Conservation (phyloP, 2,888 invertebrate genomes). For the Drosophila quinaria region DNA sequence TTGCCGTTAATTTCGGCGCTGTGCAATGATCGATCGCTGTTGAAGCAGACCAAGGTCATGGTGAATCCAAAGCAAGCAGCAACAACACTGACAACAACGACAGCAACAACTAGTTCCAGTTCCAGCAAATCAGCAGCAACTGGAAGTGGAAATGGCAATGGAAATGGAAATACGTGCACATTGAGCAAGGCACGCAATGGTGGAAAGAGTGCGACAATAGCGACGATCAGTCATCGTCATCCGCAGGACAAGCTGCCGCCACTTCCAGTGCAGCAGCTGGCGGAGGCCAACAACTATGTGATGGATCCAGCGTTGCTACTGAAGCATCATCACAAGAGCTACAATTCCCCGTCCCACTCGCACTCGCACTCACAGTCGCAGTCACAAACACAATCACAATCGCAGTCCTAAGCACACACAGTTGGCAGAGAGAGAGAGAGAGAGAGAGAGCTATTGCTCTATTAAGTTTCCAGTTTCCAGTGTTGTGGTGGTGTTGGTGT, state of each 20-base stretch:
- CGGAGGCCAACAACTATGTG: constrained; percentile 91
- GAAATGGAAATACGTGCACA: constrained; percentile 40
- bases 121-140: constrained; percentile 42
- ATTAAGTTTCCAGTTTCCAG: constrained; percentile 7
- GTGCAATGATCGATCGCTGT: constrained; percentile 95
- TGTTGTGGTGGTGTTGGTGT: constrained; percentile 28
- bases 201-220: constrained; percentile 86
- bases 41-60: constrained; percentile 95
- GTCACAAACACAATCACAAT: constrained; percentile 47
- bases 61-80: constrained; percentile 88
- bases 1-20: constrained; percentile 96
- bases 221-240: constrained; percentile 89
- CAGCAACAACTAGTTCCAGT: constrained; percentile 41
- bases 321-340: constrained; percentile 84
- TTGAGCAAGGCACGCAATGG: constrained; percentile 87
- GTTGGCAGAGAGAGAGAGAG: constrained; percentile 12
- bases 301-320: constrained; percentile 85
- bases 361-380: constrained; percentile 75
- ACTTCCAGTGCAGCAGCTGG: constrained; percentile 87
- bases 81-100: constrained; percentile 70
- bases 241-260: constrained; percentile 92
- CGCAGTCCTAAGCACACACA: constrained; percentile 40
- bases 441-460: constrained; percentile 22
- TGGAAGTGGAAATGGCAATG: constrained; percentile 1
- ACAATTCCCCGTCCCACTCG: constrained; percentile 81